Percentiles rank a stretch among this genome's conserved stretches.
These are phyloP conservation scores for Drosophila melanogaster DNA, from an alignment of 1,140 invertebrate species.

Conservation along the genomic window DNA sequence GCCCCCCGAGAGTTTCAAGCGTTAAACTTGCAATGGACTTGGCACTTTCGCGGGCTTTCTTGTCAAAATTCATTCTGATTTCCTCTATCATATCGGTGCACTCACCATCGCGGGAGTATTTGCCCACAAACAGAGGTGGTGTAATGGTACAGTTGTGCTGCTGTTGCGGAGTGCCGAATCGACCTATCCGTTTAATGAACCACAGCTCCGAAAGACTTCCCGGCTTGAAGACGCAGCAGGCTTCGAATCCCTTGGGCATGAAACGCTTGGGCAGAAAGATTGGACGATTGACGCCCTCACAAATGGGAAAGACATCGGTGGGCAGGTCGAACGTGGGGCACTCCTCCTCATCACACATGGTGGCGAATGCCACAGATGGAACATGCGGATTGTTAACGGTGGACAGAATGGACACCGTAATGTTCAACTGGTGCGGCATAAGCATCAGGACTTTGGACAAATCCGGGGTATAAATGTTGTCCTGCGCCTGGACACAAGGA, in stretches of 20 bases:
- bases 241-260: constrained; percentile 22
- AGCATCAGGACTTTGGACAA: constrained; percentile 1
- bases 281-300: neutral
- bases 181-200: neutral
- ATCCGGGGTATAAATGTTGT: constrained; percentile 38
- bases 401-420: constrained; percentile 21
- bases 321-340: constrained; percentile 22
- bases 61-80: neutral
- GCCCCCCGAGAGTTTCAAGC: too few species aligned
- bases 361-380: neutral
- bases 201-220: constrained; percentile 1
- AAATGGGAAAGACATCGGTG: neutral
- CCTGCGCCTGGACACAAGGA: neutral
- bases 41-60: neutral
- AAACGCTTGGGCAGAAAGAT: constrained; percentile 6
- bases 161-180: neutral
- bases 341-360: neutral
- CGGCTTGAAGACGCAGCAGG: constrained; percentile 42
- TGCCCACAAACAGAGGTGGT: constrained; percentile 46
- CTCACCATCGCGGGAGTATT: neutral
- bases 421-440: neutral
- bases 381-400: constrained; percentile 38
- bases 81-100: neutral
- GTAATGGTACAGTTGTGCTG: neutral
- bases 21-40: too few species aligned